phyloP scores from a whole-genome alignment of 2,113 vertebrate species.

The Syngnathus floridae region DNA sequence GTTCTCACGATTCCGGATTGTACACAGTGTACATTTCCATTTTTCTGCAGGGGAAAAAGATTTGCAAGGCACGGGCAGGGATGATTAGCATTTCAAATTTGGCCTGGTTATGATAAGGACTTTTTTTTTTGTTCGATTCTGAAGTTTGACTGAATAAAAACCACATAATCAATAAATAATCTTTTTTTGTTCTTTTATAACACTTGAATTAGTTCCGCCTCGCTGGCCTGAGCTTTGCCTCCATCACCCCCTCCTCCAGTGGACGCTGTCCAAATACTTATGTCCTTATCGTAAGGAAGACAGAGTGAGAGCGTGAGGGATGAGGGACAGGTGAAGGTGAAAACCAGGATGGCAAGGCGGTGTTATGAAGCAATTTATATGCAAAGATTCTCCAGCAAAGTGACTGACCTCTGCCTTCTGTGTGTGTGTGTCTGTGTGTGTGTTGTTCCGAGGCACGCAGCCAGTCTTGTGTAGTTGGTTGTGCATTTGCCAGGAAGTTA shows the following conservation, averaged over 20 bases:
- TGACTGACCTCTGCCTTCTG: conserved; percentile 53
- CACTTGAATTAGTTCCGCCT: neutral
- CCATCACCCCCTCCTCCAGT: too few species aligned
- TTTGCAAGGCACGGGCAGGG: too few species aligned
- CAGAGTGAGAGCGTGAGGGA: conserved; percentile 4
- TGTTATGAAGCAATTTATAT: conserved; percentile 70
- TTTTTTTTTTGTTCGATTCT: too few species aligned
- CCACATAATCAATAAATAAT: neutral
- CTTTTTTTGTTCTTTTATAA: too few species aligned
- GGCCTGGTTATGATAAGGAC: neutral
- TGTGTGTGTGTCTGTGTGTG: conserved; percentile 7
- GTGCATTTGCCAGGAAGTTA: conserved; percentile 10
- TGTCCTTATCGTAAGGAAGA: neutral
- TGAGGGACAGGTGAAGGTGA: conserved; percentile 11
- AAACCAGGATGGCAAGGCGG: conserved; percentile 5
- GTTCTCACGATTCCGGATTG: conserved; percentile 13
- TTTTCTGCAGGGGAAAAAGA: neutral
- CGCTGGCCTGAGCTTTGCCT: too few species aligned
- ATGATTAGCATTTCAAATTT: neutral
- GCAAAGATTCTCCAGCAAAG: conserved; percentile 63
- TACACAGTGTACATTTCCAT: neutral
- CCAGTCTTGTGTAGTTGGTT: neutral
- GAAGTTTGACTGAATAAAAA: too few species aligned
- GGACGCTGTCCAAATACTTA: neutral
- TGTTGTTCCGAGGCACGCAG: conserved; percentile 6